Evolutionary conservation across 2,888 invertebrate genomes (phyloP).

Genomic region (Selenia dentaria): DNA sequence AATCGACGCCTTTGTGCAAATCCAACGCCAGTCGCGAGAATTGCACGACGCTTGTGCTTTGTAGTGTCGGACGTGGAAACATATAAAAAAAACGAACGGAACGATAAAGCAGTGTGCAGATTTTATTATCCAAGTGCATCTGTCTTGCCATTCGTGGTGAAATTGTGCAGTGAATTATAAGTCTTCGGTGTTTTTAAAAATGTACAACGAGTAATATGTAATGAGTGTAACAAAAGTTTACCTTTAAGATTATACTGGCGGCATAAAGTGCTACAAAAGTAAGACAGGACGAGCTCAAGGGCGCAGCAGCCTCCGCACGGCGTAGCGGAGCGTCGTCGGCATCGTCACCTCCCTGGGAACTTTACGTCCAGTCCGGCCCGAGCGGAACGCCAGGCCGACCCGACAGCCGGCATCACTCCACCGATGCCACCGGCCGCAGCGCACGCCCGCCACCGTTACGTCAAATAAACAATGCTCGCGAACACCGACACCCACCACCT

Average conservation of each 20-base stretch:
- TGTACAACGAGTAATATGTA: too few species aligned
- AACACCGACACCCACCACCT: slow-evolving; percentile 64
- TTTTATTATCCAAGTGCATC: too few species aligned
- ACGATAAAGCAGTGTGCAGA: too few species aligned
- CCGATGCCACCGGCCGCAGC: slow-evolving; percentile 54
- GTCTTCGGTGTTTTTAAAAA: too few species aligned
- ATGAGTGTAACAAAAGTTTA: too few species aligned
- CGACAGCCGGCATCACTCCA: slow-evolving; percentile 47
- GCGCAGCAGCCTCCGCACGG: slow-evolving; percentile 65
- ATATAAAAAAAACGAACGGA: not conserved
- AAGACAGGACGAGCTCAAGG: slow-evolving; percentile 52
- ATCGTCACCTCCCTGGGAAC: not conserved
- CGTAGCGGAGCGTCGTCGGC: slow-evolving; percentile 33
- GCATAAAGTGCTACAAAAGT: slow-evolving; percentile 2
- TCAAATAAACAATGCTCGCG: slow-evolving; percentile 63
- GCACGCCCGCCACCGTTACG: slow-evolving; percentile 48
- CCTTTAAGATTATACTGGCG: too few species aligned
- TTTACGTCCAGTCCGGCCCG: not conserved
- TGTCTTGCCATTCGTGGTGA: too few species aligned
- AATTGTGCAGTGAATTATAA: too few species aligned
- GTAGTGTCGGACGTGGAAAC: not conserved
- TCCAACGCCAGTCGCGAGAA: slow-evolving; percentile 21
- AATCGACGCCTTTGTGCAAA: slow-evolving; percentile 58
- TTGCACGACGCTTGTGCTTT: slow-evolving; percentile 1
- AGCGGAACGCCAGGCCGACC: slow-evolving; percentile 28